Evolutionary conservation across 2,888 invertebrate species (phyloP), one percentile per base, ranked within the genome.

Genomic region (Apodemia mormo): DNA sequence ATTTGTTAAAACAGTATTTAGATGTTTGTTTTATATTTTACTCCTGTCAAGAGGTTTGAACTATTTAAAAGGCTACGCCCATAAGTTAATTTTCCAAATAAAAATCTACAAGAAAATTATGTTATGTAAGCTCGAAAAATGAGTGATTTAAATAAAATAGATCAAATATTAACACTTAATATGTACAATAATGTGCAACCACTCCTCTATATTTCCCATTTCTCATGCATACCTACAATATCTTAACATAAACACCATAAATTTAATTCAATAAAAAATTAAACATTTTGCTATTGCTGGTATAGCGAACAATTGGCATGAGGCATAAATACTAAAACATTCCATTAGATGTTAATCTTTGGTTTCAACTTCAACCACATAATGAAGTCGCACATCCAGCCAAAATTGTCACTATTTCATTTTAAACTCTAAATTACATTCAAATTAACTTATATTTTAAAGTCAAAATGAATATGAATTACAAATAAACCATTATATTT

Each of bases 401-500:
- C 72, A 73, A 72, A 74, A 72, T 72, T 66, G 69, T 71, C 66
- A 68, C 37, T 58, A 71, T 29, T 61, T 61, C 33, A 61, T 61
- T 61, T 61, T 30, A 61, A 49, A 29, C 61, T 30, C 33, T 33
- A 61, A 61, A 30, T 33, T 61, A 61, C 58, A 61, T 61, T 61
- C 29, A 49, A 14, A 14, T 49, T 49, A 78, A 78, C 73, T 76
- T 66, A 76, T 73, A 75, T 71, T 72, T 68, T 66, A 61, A 75
- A 73, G 65, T 72, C 64, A 77, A 61, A 71, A 65, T 72, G 67
- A 82, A 82, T 80, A 79, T 84, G 82, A 84, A 83, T 82, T 85
- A 83, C 82, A 85, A 81, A 89, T 92, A 89, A 82, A 90, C 89
- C 89, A 89, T 91, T 83, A 58, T 90, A 92, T 90, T 90, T 91